A percentile compares a stretch with the other conserved stretches of the same genome.
Evolutionary conservation across 2,797 vertebrate genomes (phyloP).

Genomic region (Cynopterus sphinx): DNA sequence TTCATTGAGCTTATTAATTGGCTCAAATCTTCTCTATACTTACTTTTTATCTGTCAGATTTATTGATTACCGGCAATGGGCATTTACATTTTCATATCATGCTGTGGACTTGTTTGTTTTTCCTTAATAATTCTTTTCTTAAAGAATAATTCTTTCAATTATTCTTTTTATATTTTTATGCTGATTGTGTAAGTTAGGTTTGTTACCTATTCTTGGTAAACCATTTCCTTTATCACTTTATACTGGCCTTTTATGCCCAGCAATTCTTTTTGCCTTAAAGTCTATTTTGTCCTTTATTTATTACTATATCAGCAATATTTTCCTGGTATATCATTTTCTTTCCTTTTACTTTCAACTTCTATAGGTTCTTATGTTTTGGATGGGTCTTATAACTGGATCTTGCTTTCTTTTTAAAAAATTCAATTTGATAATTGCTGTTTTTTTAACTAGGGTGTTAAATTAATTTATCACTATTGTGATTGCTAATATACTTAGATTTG

Average conservation of each 20-base stretch:
- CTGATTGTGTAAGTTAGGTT: background rate
- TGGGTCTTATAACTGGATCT: background rate
- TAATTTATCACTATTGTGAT: background rate
- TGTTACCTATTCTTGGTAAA: background rate
- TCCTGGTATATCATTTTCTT: no score
- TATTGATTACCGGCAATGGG: background rate
- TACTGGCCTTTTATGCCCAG: background rate
- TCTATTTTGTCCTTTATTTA: background rate
- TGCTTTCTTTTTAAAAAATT: background rate
- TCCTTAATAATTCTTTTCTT: background rate
- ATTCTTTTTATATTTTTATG: background rate
- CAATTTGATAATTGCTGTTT: background rate
- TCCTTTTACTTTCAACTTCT: no score
- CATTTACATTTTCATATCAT: background rate
- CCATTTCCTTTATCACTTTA: background rate
- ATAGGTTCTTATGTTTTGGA: no score
- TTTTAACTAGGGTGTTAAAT: background rate
- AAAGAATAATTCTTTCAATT: background rate
- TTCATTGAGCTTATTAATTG: background rate
- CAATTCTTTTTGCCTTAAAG: background rate
- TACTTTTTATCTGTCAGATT: background rate
- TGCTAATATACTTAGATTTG: background rate
- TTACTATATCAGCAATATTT: background rate
- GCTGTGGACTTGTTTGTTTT: background rate
- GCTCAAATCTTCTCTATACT: background rate